Evolutionary conservation across 35 echinoderm and acorn worm genomes (phyloP).

Genomic region (Acanthaster planci): DNA sequence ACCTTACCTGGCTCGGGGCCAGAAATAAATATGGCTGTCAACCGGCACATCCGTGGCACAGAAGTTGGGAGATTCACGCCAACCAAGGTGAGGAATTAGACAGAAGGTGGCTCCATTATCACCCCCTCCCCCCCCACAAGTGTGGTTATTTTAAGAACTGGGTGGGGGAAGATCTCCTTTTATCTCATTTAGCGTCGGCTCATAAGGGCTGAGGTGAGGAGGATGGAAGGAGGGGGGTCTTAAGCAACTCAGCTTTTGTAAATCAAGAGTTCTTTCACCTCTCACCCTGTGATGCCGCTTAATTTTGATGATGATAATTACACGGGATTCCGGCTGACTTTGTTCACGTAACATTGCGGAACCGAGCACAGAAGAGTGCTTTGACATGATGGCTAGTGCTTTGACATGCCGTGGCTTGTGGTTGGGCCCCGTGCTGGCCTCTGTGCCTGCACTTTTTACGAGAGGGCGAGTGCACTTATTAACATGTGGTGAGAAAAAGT

Average conservation of each 20-base stretch:
- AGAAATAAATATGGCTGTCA: too few species aligned
- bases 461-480: slow-evolving; percentile 59
- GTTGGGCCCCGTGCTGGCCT: neutral
- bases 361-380: neutral
- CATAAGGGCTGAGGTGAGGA: too few species aligned
- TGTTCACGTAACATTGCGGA: neutral
- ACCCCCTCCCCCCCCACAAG: too few species aligned
- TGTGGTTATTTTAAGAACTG: slow-evolving; percentile 2
- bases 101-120: neutral
- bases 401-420: slow-evolving; percentile 41
- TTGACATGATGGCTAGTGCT: slow-evolving; percentile 41
- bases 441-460: slow-evolving; percentile 49
- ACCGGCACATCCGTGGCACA: too few species aligned
- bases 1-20: too few species aligned
- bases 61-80: too few species aligned
- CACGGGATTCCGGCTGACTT: neutral
- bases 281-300: neutral
- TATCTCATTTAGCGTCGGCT: slow-evolving; percentile 11
- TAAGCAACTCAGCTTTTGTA: neutral
- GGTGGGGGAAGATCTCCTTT: neutral
- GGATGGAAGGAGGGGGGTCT: neutral
- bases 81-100: neutral
- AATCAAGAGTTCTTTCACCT: slow-evolving; percentile 10
- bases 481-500: slow-evolving; percentile 42
- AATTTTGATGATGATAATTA: neutral